Conservation (phyloP, 2,113 vertebrate genomes). For the cat (Felis catus) region DNA sequence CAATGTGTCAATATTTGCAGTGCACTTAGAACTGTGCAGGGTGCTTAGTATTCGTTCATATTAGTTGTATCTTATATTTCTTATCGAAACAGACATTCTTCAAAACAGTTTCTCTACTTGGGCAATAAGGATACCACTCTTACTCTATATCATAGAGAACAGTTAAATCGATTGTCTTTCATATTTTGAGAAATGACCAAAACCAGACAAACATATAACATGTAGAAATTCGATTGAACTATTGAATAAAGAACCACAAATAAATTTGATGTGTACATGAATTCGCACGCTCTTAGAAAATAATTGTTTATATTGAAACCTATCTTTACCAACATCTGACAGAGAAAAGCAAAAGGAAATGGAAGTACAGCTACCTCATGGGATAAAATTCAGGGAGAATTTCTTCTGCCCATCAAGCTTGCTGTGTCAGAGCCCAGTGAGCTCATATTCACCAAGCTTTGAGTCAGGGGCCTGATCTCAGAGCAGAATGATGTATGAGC, state of each 20-base stretch:
- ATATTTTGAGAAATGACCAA: background rate
- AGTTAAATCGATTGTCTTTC: background rate
- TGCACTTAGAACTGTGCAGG: background rate
- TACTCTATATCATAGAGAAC: background rate
- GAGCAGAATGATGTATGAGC: background rate
- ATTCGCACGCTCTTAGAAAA: conserved; percentile 41
- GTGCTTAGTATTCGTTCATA: background rate
- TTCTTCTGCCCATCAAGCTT: background rate
- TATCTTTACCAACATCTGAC: conserved; percentile 19
- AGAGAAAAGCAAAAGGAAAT: background rate
- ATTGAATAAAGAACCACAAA: background rate
- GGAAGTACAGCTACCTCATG: background rate
- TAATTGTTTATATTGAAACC: background rate
- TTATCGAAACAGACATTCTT: background rate
- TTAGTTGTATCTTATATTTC: background rate
- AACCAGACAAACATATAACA: background rate
- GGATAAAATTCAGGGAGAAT: background rate
- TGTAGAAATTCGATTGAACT: background rate
- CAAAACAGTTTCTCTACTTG: background rate
- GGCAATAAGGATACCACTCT: background rate
- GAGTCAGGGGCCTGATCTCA: background rate
- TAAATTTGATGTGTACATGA: background rate
- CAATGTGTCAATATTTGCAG: background rate
- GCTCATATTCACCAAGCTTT: background rate
- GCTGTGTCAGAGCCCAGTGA: background rate